Evolutionary conservation across 2,113 vertebrate genomes (phyloP), one percentile per base, ranked within the genome.

Genomic region (Raja brachyura): DNA sequence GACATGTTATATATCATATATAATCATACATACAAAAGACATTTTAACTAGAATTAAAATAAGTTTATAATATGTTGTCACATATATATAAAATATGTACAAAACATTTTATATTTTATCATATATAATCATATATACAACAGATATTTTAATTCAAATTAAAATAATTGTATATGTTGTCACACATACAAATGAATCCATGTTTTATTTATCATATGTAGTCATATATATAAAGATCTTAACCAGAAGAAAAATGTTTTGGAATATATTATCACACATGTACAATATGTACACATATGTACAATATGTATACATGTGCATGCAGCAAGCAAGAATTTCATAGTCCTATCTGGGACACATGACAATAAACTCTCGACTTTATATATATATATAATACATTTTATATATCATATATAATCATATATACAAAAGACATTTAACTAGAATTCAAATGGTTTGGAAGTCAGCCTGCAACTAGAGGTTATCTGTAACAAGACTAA

Each of bases 401-500:
- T 48, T 48, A 48, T 14, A 90, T 70, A 68, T 68, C 10, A 68
- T 68, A 68, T 68, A 68, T 68, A 68, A 48, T 48, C 63, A 11
- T 39, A 22, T 28, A 90, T 70, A 39, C 22, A 39, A 48, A 20
- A 28, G 68, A 33, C 68, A 83, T 73, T 92, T 92, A 68, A 92
- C 90, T 48, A 92, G 20, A 92, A 54, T 33, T 54, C 70, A 74
- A 74, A 73, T 74, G 68, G 90, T 92, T 92, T 74, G 8, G 33
- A 68, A 73, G 68, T 92, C 39, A 28, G 68, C 63, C 83, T 88
- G 59, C 28, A 63, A 88, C 83, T n/a, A 88, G 83, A 63, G 63
- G 61, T 88, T n/a, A 88, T 31, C 83, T 31, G 61, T 88, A 88
- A 88, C 83, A 61, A n/a, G 83, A 86, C 83, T 63, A 31, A 88